Evolutionary conservation across 2,888 invertebrate species (phyloP), one percentile per base, ranked within the genome.

Genomic region (Tenthredo notha): DNA sequence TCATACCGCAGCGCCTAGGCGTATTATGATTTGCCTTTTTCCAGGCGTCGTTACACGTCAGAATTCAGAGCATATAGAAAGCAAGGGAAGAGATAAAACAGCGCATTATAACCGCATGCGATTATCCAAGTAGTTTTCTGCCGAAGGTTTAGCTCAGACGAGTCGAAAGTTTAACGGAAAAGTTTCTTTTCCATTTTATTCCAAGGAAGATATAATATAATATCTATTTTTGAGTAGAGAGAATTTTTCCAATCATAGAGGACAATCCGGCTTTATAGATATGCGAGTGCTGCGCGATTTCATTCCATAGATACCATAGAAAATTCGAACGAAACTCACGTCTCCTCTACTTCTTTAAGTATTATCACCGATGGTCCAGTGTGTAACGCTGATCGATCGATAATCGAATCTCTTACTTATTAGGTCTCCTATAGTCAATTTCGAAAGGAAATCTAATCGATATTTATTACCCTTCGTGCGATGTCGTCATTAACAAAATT

Each of bases 311-410:
- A n/a, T 43, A n/a, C n/a, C n/a, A n/a, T n/a, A n/a, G 43, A 25
- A 43, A 74, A 74, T 74, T 74, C 43, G 4, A 47, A 74, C 43
- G 10, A 10, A 54, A 33, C 47, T 77, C 77, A 54, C 50, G 77
- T 50, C 15, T 29, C 25, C 4, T 67, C 29, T 37, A 4, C 4
- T 54, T n/a, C 18, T 29, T 33, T 54, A 7, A 12, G 74, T 74
- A 77, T 54, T 29, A 21, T 75, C 47, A 54, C 7, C 18, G 10
- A 21, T 29, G 29, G 54, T 33, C 77, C 50, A n/a, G 77, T 77
- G 77, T 77, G n/a, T 77, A 50, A 54, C 40, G n/a, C 29, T n/a
- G 77, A 77, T 77, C 33, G 77, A 77, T 77, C 77, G 77, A 77
- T 77, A 77, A 77, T 77, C 50, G 50, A 77, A 54, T 54, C 54